Base-by-base conservation (phyloP, 2,888 invertebrate genomes). In the Diachrysia chrysitis region DNA sequence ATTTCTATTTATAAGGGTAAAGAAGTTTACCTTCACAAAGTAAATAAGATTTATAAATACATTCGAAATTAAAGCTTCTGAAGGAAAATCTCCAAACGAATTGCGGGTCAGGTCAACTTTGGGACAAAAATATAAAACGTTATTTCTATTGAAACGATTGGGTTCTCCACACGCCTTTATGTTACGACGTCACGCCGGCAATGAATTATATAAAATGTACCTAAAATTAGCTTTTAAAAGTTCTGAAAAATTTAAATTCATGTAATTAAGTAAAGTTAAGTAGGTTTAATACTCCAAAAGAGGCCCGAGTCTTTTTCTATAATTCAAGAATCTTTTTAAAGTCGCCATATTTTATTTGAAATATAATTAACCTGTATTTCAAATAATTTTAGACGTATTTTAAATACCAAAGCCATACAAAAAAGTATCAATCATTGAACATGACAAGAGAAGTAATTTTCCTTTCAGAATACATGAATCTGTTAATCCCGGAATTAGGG, bases 131-230 rank as follows among this genome's bases (percentile, higher is more conserved):
- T 63, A 69, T 56, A 69, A 37, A 37, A 56, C 51, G 55, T 63
- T 63, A 58, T 56, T 65, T 73, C 53, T 71, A 60, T 48, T 59
- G 25, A 66, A 66, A 57, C n/a, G 29, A 51, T 78, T 58, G 57
- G 37, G 55, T 58, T 55, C 61, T 67, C 46, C 51, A 51, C 46
- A 32, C 37, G 35, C 59, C 58, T 67, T 64, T 61, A 65, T 78
- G 23, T 32, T 51, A 56, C 60, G 56, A 54, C 69, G 71, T 66
- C 65, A 81, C 25, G 19, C 29, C 65, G 63, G 60, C 58, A 63
- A 65, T 56, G 65, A 66, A 72, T 72, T 66, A 56, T 72, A 66
- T 79, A 67, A 65, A 42, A 66, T 70, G 61, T 55, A 29, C 66
- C 51, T 51, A 62, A 60, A 54, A 66, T 68, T 37, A n/a, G 12